Percentiles rank a stretch among this genome's conserved stretches.
phyloP scores from a whole-genome alignment of 1,140 invertebrate species.

The Orussus abietinus region DNA sequence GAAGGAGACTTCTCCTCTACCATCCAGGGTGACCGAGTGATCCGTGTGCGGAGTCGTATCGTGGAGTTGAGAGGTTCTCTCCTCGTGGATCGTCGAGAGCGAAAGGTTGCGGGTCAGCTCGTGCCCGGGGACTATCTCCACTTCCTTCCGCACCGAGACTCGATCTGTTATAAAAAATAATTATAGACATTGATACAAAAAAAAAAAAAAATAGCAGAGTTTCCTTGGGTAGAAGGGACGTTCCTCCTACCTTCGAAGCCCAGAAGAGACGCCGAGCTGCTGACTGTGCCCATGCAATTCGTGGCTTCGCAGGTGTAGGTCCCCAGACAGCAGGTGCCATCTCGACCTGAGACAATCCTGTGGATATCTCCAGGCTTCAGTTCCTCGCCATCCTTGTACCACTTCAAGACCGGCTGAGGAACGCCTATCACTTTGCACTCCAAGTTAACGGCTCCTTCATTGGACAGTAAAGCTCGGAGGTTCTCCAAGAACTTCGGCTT shows the following conservation, averaged over 20 bases:
- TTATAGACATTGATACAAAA: too few relatives aligned
- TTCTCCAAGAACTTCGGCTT: conserved; percentile 84
- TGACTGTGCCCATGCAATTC: conserved; percentile 88
- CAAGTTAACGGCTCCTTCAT: conserved; percentile 84
- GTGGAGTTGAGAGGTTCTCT: conserved; percentile 82
- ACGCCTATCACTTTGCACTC: conserved; percentile 94
- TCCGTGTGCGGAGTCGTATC: conserved; percentile 75
- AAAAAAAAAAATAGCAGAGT: too few relatives aligned
- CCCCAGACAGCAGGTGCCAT: conserved; percentile 84
- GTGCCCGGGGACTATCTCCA: conserved; percentile 35
- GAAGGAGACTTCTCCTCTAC: conserved; percentile 80
- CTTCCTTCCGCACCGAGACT: conserved; percentile 18
- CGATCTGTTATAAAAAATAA: conserved; percentile 12
- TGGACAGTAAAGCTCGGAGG: conserved; percentile 76
- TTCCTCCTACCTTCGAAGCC: conserved; percentile 74
- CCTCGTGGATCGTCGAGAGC: conserved; percentile 85
- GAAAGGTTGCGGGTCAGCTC: conserved; percentile 72
- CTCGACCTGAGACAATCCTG: conserved; percentile 82
- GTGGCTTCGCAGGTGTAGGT: conserved; percentile 90
- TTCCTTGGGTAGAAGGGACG: too few relatives aligned
- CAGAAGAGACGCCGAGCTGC: conserved; percentile 80
- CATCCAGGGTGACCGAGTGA: conserved; percentile 68
- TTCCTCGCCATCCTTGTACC: conserved; percentile 88
- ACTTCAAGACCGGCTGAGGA: conserved; percentile 80
- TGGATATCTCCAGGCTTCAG: conserved; percentile 88